Evolutionary conservation across 2,888 invertebrate genomes (phyloP), one percentile per base, ranked within the genome.

Genomic region (Cartodere bifasciata): DNA sequence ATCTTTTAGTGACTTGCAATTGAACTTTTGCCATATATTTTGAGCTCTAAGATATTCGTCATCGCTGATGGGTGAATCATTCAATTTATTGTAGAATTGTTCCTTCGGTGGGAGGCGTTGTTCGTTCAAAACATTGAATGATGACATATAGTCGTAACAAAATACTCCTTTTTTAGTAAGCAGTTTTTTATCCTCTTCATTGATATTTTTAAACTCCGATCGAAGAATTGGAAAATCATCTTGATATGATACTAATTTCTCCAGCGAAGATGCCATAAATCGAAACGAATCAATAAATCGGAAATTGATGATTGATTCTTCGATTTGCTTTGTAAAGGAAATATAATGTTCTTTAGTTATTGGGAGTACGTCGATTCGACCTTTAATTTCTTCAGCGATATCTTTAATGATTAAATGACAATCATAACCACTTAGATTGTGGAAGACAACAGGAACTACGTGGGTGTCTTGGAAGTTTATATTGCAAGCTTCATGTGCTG

Each of bases 1-100:
- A 31, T 55, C 50, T 3, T 47, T 46, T n/a, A 58, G 32, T 12
- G 38, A 50, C 23, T 42, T 28, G 16, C 48, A 45, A 1, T 45
- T 20, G 28, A 60, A 57, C 15, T 20, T 31, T 1, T 39, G 13
- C 54, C 57, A 59, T 1, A 57, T 48, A 17, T 9, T 5, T 10
- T 9, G 7, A 23, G 24, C 24, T 9, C 11, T 7, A 5, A 9
- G 7, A 11, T 23, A 23, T 10, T 9, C 9, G 6, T 10, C 10
- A 5, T 10, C 7, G 6, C 9, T 5, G 24, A 9, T 13, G 6
- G 5, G 5, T 6, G 11, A 7, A 13, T 26, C 27, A 7, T 6
- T 5, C 10, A 26, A 13, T 9, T 13, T 9, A 14, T 26, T 26
- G 15, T 26, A 26, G 10, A 26, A 26, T 5, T 9, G 4, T 13